Conservation (phyloP, 2,888 invertebrate species). For the Spisula solida region DNA sequence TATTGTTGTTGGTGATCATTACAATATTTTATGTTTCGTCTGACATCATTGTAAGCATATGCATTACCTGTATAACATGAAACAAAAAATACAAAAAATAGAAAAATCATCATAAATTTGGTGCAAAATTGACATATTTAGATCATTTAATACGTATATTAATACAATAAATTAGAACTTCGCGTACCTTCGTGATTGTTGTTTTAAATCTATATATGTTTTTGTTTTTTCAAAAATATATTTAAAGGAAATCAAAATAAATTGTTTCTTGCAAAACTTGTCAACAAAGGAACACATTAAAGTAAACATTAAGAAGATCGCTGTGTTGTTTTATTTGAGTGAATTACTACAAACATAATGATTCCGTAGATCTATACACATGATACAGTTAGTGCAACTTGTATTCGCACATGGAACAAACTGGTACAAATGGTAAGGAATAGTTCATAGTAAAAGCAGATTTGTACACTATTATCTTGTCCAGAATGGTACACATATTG, state of each 20-base stretch:
- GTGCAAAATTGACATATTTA: background rate
- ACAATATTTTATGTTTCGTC: slow-evolving; percentile 13
- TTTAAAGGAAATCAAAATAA: background rate
- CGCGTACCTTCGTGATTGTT: no score
- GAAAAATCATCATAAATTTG: background rate
- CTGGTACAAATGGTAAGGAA: background rate
- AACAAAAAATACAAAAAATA: slow-evolving; percentile 19
- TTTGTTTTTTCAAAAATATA: background rate
- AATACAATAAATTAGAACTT: background rate
- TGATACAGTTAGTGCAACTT: background rate
- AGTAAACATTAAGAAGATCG: background rate
- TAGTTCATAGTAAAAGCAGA: no score
- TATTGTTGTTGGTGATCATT: background rate
- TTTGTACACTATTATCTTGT: no score
- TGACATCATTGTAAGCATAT: background rate
- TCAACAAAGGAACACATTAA: slow-evolving; percentile 16
- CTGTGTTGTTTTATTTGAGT: background rate
- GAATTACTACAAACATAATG: no score
- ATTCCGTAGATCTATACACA: no score
- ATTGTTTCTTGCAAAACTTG: background rate
- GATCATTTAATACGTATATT: background rate
- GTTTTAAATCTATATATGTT: background rate
- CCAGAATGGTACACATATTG: no score
- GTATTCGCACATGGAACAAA: background rate
- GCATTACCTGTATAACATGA: background rate